A percentile compares a stretch with the other conserved stretches of the same genome.
These are phyloP conservation scores for Eupeodes latifasciatus DNA, from an alignment of 2,888 invertebrate genomes.

Conservation along the genomic window DNA sequence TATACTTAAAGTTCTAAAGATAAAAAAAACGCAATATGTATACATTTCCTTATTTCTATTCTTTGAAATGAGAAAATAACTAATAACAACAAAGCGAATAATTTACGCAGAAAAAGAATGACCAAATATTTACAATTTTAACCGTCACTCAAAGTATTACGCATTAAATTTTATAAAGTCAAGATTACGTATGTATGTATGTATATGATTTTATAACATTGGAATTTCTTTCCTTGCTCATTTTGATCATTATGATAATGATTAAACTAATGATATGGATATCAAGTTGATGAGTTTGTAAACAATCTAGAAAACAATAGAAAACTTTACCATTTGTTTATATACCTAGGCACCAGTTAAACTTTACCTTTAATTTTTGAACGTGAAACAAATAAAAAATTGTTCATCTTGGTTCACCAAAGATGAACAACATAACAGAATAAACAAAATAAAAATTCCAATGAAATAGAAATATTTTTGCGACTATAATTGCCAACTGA, in stretches of 20 bases:
- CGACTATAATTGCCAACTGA: constrained; percentile 4
- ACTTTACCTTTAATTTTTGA: not conserved
- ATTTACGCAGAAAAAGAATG: not conserved
- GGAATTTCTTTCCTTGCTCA: constrained; percentile 1
- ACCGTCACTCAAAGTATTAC: constrained; percentile 8
- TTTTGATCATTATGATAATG: not conserved
- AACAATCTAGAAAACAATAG: not conserved
- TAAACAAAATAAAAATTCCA: constrained; percentile 2
- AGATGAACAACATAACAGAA: not conserved
- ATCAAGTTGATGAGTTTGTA: not conserved
- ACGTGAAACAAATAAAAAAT: not conserved
- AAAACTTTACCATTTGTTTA: not conserved
- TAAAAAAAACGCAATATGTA: no score
- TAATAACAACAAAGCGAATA: not conserved
- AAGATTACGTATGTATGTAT: no score
- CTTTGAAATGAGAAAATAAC: not conserved
- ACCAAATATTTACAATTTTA: constrained; percentile 1
- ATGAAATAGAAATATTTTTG: not conserved
- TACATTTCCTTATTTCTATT: no score
- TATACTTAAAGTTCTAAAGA: no score
- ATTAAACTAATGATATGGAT: no score
- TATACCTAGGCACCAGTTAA: not conserved
- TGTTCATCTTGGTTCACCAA: not conserved
- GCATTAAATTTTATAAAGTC: constrained; percentile 2
- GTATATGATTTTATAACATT: not conserved